A percentile compares a stretch with the other conserved stretches of the same genome.
Evolutionary conservation across 2,797 vertebrate species (phyloP).

Genomic region (Lates japonicus): DNA sequence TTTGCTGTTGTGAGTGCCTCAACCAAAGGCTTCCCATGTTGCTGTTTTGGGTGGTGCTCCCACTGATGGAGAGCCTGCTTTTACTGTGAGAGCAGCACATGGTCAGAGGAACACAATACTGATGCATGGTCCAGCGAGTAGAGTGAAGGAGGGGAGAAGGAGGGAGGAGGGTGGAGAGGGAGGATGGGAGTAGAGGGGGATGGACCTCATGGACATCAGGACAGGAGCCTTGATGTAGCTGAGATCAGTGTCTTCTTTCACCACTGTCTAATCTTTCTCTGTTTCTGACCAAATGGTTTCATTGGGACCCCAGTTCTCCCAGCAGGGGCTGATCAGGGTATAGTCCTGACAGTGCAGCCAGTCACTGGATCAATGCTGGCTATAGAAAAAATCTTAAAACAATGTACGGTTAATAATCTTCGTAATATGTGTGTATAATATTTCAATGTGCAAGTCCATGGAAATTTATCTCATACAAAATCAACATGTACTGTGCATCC

Average conservation of each 20-base stretch:
- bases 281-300: constrained; percentile 74
- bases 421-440: constrained; percentile 5
- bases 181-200: constrained; percentile 24
- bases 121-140: constrained; percentile 58
- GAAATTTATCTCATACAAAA: neutral
- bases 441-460: neutral
- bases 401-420: constrained; percentile 38
- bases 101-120: constrained; percentile 70
- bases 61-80: constrained; percentile 32
- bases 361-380: constrained; percentile 68
- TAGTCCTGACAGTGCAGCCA: constrained; percentile 39
- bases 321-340: constrained; percentile 64
- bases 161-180: constrained; percentile 12
- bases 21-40: constrained; percentile 30
- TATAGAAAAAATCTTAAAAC: constrained; percentile 32
- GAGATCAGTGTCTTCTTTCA: constrained; percentile 80
- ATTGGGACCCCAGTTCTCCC: constrained; percentile 52
- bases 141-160: constrained; percentile 24
- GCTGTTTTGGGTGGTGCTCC: constrained; percentile 72
- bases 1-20: constrained; percentile 25
- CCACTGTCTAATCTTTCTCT: constrained; percentile 70
- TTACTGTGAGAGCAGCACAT: constrained; percentile 65
- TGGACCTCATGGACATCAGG: constrained; percentile 42
- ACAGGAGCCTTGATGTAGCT: constrained; percentile 64
- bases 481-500: neutral